A percentile compares a stretch with the other conserved stretches of the same genome.
These are phyloP conservation scores for Caenorhabditis virilis DNA, from an alignment of 2,888 invertebrate genomes.

Conservation along the genomic window DNA sequence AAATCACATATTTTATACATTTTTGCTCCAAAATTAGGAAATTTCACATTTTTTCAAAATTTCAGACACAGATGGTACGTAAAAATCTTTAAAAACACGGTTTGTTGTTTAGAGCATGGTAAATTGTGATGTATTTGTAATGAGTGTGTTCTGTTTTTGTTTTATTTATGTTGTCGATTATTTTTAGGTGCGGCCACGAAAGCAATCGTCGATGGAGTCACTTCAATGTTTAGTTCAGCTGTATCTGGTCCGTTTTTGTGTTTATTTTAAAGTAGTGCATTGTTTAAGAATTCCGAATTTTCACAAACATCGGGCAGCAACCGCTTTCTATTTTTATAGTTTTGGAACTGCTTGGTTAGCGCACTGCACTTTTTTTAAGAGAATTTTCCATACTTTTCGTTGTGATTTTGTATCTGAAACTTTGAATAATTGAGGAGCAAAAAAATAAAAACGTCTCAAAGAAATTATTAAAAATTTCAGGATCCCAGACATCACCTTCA, in stretches of 20 bases:
- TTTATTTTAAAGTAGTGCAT: slow-evolving; percentile 1
- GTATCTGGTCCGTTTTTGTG: neutral
- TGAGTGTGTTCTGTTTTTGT: slow-evolving; percentile 1
- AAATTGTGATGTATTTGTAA: slow-evolving; percentile 1
- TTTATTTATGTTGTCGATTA: slow-evolving; percentile 6
- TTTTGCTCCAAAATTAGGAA: neutral
- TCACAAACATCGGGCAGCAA: no score
- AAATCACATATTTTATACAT: no score
- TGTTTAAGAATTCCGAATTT: slow-evolving; percentile 2
- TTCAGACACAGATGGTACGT: slow-evolving; percentile 29
- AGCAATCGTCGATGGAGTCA: slow-evolving; percentile 34
- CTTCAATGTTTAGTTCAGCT: slow-evolving; percentile 8
- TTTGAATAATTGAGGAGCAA: neutral
- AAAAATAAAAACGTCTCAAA: neutral
- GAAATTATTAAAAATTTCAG: neutral
- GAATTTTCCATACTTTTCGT: no score
- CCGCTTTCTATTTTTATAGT: no score
- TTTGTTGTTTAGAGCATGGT: slow-evolving; percentile 6
- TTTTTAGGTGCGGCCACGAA: slow-evolving; percentile 32
- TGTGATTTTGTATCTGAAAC: neutral
- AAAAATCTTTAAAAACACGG: slow-evolving; percentile 1
- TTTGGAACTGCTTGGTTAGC: no score
- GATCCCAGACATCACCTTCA: slow-evolving; percentile 14
- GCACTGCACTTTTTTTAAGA: no score
- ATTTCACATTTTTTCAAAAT: neutral